Conservation (phyloP, 1,140 invertebrate species). For the Lucilia sericata region DNA sequence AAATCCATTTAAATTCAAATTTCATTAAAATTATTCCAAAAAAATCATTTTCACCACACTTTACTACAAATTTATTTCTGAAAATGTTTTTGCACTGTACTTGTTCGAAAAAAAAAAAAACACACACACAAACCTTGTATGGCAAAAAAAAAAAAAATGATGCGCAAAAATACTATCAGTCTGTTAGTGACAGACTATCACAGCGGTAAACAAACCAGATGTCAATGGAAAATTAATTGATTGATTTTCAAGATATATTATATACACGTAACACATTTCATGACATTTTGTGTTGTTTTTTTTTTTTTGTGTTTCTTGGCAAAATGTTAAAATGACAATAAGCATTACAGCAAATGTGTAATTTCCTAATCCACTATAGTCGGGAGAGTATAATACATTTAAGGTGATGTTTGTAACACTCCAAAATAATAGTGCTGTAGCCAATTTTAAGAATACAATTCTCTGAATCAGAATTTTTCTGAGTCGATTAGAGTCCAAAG, state of each 20-base stretch:
- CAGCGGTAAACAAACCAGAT: constrained; percentile 25
- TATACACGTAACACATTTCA: background rate
- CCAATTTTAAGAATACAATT: too few relatives aligned
- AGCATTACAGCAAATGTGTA: background rate
- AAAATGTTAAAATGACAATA: background rate
- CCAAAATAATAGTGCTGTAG: too few relatives aligned
- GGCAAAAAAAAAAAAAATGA: constrained; percentile 1
- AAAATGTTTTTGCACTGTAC: too few relatives aligned
- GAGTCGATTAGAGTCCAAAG: too few relatives aligned
- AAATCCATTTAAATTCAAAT: too few relatives aligned
- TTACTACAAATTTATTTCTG: too few relatives aligned
- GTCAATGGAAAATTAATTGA: constrained; percentile 26
- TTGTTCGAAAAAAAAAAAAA: background rate
- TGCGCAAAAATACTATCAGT: background rate
- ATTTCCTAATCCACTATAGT: background rate
- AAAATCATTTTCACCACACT: too few relatives aligned
- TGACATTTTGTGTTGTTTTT: background rate
- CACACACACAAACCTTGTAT: background rate
- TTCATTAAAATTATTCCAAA: too few relatives aligned
- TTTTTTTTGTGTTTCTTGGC: background rate
- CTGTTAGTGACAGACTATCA: constrained; percentile 5
- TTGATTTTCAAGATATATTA: background rate
- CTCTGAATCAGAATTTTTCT: too few relatives aligned
- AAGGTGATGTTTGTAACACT: too few relatives aligned
- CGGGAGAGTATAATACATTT: too few relatives aligned